Percentiles rank a stretch among this genome's conserved stretches.
Conservation (phyloP, 2,797 vertebrate genomes). For the Tiaroga cobitis region DNA sequence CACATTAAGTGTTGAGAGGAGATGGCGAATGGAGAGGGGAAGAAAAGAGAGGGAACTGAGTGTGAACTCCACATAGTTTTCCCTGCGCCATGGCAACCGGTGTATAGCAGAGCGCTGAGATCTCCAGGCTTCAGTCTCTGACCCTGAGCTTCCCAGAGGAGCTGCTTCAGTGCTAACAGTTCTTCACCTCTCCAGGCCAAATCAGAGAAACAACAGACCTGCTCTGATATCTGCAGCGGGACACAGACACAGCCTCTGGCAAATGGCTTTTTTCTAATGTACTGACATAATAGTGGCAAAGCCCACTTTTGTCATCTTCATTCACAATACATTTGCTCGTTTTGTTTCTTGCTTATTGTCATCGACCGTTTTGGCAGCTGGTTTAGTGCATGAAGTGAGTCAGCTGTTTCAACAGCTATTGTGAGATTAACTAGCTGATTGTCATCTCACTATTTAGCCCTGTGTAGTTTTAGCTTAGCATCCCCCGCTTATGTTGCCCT, state of each 20-base stretch:
- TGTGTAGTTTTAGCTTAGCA: conserved; percentile 15
- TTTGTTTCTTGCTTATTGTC: conserved; percentile 42
- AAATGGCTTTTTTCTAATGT: conserved; percentile 13
- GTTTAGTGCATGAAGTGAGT: conserved; percentile 37
- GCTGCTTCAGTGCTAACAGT: neutral
- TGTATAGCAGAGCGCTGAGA: neutral
- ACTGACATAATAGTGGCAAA: conserved; percentile 19
- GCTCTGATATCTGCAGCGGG: neutral
- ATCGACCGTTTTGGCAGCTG: conserved; percentile 3
- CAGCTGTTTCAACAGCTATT: conserved; percentile 54
- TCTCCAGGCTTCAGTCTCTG: neutral
- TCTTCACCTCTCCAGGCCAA: conserved; percentile 4
- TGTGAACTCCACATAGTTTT: conserved; percentile 56
- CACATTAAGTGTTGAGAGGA: conserved; percentile 9
- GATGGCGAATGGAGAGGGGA: conserved; percentile 33
- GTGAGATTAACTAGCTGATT: conserved; percentile 36
- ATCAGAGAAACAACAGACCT: neutral
- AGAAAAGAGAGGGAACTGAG: conserved; percentile 44
- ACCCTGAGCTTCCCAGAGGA: neutral
- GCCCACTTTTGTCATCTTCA: conserved; percentile 13
- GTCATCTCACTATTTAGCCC: neutral
- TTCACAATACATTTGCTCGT: conserved; percentile 31
- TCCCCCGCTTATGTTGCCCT: neutral
- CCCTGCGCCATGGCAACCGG: conserved; percentile 55
- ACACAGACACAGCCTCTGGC: neutral